These are phyloP conservation scores for Syrista parreyssii DNA, from an alignment of 2,888 invertebrate genomes.

Conservation along the genomic window DNA sequence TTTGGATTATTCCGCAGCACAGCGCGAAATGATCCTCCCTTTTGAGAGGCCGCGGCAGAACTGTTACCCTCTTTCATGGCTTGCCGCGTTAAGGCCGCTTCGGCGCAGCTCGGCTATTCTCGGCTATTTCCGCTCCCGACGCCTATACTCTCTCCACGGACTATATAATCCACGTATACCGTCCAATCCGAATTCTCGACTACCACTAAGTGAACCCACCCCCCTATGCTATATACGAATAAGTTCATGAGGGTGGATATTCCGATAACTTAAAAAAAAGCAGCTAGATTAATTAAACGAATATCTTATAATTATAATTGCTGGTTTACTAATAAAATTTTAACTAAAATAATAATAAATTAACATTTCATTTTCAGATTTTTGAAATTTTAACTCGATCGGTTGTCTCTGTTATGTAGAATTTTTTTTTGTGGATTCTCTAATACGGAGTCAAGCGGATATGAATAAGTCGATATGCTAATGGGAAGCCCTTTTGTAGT, in stretches of 20 bases:
- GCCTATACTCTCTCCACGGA: slow-evolving; percentile 3
- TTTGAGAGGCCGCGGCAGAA: slow-evolving; percentile 60
- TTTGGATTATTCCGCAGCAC: slow-evolving; percentile 4
- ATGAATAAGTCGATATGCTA: slow-evolving; percentile 63
- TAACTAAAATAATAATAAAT: not conserved
- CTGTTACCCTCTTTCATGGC: slow-evolving; percentile 54
- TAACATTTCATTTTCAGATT: not conserved
- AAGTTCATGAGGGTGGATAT: slow-evolving; percentile 23
- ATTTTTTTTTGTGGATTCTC: not conserved
- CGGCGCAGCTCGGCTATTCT: slow-evolving; percentile 38
- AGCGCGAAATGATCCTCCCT: slow-evolving; percentile 42
- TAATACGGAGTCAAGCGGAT: slow-evolving; percentile 35
- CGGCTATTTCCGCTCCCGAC: slow-evolving; percentile 30
- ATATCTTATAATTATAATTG: too few relatives aligned
- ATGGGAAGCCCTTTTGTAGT: slow-evolving; percentile 55
- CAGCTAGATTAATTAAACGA: too few relatives aligned
- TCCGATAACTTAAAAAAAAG: not conserved
- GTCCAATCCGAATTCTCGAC: slow-evolving; percentile 26
- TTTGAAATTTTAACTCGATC: not conserved
- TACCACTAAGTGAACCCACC: slow-evolving; percentile 15
- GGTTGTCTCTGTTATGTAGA: not conserved
- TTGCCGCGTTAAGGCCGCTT: slow-evolving; percentile 51
- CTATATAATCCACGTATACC: slow-evolving; percentile 29
- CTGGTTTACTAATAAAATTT: not conserved
- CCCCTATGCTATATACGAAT: slow-evolving; percentile 23